phyloP scores from a whole-genome alignment of 2,888 invertebrate species.

The Synanthedon andrenaeformis region DNA sequence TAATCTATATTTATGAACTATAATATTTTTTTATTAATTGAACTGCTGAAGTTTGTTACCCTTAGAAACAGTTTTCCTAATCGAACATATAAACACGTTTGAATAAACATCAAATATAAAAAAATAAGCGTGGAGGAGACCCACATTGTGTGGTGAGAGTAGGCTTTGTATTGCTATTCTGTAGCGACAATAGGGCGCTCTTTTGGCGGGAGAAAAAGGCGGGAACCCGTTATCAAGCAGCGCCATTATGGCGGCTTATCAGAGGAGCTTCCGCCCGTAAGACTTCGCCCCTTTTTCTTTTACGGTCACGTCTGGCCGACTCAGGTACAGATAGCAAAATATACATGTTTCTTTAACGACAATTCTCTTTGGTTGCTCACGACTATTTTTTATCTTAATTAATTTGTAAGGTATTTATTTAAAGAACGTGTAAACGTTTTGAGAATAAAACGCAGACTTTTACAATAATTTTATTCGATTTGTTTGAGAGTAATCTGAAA shows the following conservation, averaged over 20 bases:
- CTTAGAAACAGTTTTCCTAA: too few species aligned
- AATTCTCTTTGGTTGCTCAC: not conserved
- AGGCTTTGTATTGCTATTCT: conserved; percentile 53
- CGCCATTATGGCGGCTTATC: conserved; percentile 70
- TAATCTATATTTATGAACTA: too few species aligned
- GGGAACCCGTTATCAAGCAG: conserved; percentile 62
- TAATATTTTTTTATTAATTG: too few species aligned
- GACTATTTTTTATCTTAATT: not conserved
- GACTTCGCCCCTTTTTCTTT: conserved; percentile 65
- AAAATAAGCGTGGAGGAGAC: conserved; percentile 27
- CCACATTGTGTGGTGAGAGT: conserved; percentile 23
- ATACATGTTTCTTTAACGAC: conserved; percentile 21
- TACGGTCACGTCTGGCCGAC: conserved; percentile 60
- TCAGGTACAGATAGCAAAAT: conserved; percentile 36
- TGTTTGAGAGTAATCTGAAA: too few species aligned
- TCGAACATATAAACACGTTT: too few species aligned
- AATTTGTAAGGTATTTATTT: not conserved
- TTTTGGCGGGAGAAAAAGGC: conserved; percentile 67
- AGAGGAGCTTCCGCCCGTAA: conserved; percentile 49
- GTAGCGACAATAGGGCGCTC: conserved; percentile 55
- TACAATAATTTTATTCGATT: too few species aligned
- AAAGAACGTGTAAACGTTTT: not conserved
- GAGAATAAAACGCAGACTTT: too few species aligned
- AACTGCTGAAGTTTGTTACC: too few species aligned
- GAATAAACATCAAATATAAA: too few species aligned